These are phyloP conservation scores for Mustela lutreola DNA, from an alignment of 2,113 vertebrate genomes.

Conservation along the genomic window DNA sequence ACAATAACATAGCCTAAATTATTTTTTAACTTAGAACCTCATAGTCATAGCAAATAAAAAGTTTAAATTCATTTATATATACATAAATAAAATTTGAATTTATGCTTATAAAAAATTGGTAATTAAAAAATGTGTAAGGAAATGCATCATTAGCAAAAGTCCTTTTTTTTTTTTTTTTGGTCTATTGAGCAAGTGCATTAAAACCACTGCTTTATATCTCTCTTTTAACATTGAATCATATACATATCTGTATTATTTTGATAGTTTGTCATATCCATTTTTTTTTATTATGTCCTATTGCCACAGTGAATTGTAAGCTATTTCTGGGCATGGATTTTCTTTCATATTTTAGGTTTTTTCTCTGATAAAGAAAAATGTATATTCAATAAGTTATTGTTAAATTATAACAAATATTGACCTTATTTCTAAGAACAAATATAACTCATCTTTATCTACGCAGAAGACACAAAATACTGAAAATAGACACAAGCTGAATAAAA, in stretches of 20 bases:
- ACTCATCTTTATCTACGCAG: background rate
- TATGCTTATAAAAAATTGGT: background rate
- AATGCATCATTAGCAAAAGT: background rate
- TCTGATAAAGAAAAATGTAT: background rate
- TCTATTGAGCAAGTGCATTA: background rate
- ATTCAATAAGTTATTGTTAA: constrained; percentile 30
- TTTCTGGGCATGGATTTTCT: background rate
- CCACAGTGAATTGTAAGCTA: background rate
- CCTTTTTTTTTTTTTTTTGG: background rate
- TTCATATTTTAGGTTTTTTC: constrained; percentile 22
- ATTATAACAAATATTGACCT: background rate
- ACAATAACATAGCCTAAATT: background rate
- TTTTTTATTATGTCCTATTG: background rate
- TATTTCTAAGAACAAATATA: background rate
- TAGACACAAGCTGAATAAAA: background rate
- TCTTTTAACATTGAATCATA: background rate
- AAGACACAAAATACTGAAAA: constrained; percentile 40
- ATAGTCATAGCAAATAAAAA: background rate
- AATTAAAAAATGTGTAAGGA: background rate
- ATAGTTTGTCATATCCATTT: background rate
- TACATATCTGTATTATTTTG: background rate
- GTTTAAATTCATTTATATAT: background rate
- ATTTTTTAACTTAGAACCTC: background rate
- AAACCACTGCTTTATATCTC: background rate
- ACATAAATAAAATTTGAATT: background rate